Conservation (phyloP, 2,113 vertebrate species). For the Microcebus lehilahytsara region DNA sequence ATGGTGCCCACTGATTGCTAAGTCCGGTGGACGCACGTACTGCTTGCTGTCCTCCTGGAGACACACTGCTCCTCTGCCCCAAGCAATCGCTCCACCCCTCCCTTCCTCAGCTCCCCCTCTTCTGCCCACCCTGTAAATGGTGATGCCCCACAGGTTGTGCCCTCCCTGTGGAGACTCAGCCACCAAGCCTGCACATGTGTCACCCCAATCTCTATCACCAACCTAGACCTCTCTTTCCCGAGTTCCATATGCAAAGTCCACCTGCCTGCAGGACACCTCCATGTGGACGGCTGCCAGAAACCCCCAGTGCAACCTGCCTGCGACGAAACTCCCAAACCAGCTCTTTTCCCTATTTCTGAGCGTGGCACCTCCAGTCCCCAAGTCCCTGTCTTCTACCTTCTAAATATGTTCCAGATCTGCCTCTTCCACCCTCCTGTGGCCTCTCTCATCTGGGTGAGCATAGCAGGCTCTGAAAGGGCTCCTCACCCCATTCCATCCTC, state of each 20-base stretch:
- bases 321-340: background rate
- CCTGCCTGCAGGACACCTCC: background rate
- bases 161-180: background rate
- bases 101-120: background rate
- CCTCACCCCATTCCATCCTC: background rate
- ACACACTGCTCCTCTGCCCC: rapidly evolving
- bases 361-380: background rate
- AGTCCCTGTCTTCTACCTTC: background rate
- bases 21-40: rapidly evolving
- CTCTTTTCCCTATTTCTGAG: background rate
- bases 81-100: background rate
- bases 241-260: background rate
- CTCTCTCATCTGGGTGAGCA: background rate
- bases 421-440: background rate
- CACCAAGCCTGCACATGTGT: background rate
- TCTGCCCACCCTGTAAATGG: background rate
- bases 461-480: background rate
- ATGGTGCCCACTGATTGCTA: background rate
- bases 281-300: background rate
- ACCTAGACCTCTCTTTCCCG: background rate
- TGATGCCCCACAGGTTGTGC: rapidly evolving
- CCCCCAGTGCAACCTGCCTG: too few relatives aligned
- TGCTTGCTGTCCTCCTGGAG: background rate
- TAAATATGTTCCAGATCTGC: background rate
- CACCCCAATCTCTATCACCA: background rate